Base-by-base conservation (phyloP, 2,113 vertebrate genomes). In the Falcunculus frontatus region DNA sequence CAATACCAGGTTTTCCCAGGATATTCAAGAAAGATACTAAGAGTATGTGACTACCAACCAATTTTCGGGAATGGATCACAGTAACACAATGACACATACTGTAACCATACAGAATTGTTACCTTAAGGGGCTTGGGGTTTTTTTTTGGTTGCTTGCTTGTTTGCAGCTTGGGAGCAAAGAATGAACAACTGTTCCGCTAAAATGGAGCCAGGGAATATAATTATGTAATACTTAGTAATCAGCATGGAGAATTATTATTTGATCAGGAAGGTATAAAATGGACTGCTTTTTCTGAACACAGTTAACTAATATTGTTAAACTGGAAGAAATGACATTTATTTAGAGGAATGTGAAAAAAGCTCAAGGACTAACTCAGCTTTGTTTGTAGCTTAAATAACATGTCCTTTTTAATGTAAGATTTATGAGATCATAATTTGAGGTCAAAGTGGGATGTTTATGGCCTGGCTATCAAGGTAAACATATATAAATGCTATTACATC, bases 241-340 rank as follows among this genome's bases (percentile, higher is more conserved):
- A 88, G 59, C 70, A 88, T 23, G 17, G 57, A 95, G 82, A 96
- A 96, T 74, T 93, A 86, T 93, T 96, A 97, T 96, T 95, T 95
- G 93, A 96, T 96, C 95, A 93, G 95, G 92, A 97, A 97, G 89
- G 75, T 95, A 96, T 76, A 96, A 89, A 95, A 94, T 59, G 69
- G 89, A 57, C 70, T 87, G 64, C 30, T 93, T 83, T 69, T 95
- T 77, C 56, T 84, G 50, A 96, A 67, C 50, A 93, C 15, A 63
- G 68, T 86, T 95, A 80, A 95, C 84, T 96, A 91, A 95, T 67
- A 87, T 76, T n/a, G 90, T 94, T 97, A 93, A 96, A 94, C 42
- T 74, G 59, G 35, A 91, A 92, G 55, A 65, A 88, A 93, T 84
- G 1, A 88, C 87, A 93, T 96, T 96, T 94, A 94, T 95, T 93